A percentile compares a stretch with the other conserved stretches of the same genome.
These are phyloP conservation scores for Pseudolycoriella hygida DNA, from an alignment of 2,888 invertebrate species.

Conservation along the genomic window DNA sequence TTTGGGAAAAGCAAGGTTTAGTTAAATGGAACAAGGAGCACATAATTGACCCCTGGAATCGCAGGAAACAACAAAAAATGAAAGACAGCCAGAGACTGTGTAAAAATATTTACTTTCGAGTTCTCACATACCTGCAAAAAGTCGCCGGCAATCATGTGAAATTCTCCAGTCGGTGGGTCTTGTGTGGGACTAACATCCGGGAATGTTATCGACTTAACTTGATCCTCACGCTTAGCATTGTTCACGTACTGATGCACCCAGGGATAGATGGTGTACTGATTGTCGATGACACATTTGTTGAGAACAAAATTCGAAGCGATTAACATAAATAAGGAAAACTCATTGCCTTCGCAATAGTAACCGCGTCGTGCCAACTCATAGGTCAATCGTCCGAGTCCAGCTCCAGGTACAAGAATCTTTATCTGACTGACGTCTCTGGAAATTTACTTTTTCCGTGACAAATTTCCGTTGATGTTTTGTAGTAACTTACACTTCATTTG, in stretches of 20 bases:
- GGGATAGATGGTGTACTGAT: conserved; percentile 72
- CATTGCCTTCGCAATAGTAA: conserved; percentile 90
- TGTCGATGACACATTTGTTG: conserved; percentile 41
- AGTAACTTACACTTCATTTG: conserved; percentile 33
- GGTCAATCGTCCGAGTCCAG: conserved; percentile 86
- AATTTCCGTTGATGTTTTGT: not conserved
- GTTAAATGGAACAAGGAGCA: no score
- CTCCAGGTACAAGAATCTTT: conserved; percentile 81
- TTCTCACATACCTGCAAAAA: conserved; percentile 70
- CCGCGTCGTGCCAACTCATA: conserved; percentile 85
- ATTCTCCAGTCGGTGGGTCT: conserved; percentile 38
- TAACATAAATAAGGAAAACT: conserved; percentile 94
- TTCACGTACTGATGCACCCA: conserved; percentile 94
- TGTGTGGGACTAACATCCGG: conserved; percentile 74
- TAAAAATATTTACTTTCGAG: not conserved
- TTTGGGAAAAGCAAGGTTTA: no score
- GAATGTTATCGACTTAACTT: conserved; percentile 57
- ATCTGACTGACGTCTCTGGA: conserved; percentile 29
- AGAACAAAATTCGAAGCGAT: conserved; percentile 91
- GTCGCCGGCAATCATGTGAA: conserved; percentile 95
- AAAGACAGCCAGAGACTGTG: not conserved
- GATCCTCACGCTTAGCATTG: conserved; percentile 64
- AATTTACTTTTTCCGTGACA: not conserved
- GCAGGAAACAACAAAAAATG: conserved; percentile 3
- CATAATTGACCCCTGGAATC: no score